phyloP scores from a whole-genome alignment of 2,797 vertebrate species.

The Schizopygopsis malacanthus region DNA sequence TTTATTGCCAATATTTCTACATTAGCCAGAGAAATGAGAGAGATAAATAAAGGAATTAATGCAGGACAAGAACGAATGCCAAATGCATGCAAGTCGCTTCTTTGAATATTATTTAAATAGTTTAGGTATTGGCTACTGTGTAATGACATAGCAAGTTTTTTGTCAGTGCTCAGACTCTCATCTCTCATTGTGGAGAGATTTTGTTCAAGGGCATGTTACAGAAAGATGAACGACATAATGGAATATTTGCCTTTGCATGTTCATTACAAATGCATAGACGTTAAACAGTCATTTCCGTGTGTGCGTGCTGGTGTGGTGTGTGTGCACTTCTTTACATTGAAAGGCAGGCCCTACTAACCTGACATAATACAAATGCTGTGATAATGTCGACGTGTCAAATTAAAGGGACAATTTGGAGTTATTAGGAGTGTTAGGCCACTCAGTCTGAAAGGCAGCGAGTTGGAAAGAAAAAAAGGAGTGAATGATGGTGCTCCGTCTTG shows the following conservation, averaged over 20 bases:
- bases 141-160: slow-evolving; percentile 54
- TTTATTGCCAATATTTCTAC: slow-evolving; percentile 79
- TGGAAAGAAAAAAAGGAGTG: slow-evolving; percentile 56
- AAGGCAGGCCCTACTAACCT: slow-evolving; percentile 43
- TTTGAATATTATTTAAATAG: slow-evolving; percentile 33
- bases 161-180: slow-evolving; percentile 15
- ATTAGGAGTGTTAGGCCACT: slow-evolving; percentile 55
- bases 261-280: neutral
- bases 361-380: slow-evolving; percentile 53
- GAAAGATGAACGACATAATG: neutral
- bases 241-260: slow-evolving; percentile 21
- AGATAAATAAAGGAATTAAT: slow-evolving; percentile 71
- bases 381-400: slow-evolving; percentile 57
- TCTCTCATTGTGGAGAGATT: neutral
- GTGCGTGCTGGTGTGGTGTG: neutral
- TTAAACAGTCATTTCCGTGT: slow-evolving; percentile 7
- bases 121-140: slow-evolving; percentile 39
- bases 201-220: neutral
- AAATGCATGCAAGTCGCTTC: neutral
- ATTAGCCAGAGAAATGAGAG: slow-evolving; percentile 68
- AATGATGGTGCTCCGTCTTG: slow-evolving; percentile 62
- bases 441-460: slow-evolving; percentile 58
- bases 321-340: slow-evolving; percentile 42
- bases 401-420: slow-evolving; percentile 63
- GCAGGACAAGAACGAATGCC: slow-evolving; percentile 47